phyloP scores from a whole-genome alignment of 1,140 invertebrate genomes.

The Drosophila repleta region DNA sequence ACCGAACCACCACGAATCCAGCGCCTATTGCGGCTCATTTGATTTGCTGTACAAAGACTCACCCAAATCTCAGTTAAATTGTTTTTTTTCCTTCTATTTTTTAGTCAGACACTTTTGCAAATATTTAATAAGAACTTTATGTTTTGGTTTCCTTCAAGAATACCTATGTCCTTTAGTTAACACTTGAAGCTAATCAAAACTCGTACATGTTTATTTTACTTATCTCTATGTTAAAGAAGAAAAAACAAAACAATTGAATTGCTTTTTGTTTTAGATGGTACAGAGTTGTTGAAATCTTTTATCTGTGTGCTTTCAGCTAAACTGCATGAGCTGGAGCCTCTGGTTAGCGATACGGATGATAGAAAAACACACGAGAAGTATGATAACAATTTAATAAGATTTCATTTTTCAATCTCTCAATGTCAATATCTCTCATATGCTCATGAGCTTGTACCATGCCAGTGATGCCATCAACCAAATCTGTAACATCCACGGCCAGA shows the following conservation, averaged over 20 bases:
- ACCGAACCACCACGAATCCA: conserved; percentile 43
- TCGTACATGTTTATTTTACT: conserved; percentile 47
- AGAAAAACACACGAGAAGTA: conserved; percentile 83
- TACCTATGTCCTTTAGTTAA: conserved; percentile 58
- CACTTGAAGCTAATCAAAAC: conserved; percentile 51
- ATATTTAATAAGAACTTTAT: conserved; percentile 26
- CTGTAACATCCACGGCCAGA: conserved; percentile 1
- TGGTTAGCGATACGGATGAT: conserved; percentile 89
- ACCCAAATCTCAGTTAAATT: conserved; percentile 26
- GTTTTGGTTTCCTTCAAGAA: conserved; percentile 37
- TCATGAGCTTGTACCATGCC: conserved; percentile 59
- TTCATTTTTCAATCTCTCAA: conserved; percentile 28
- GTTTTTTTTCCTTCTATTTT: conserved; percentile 3
- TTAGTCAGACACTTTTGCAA: conserved; percentile 73
- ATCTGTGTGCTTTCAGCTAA: conserved; percentile 83
- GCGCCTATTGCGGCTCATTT: conserved; percentile 67
- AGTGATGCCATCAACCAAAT: conserved; percentile 21
- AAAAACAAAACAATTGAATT: conserved; percentile 41
- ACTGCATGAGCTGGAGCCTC: conserved; percentile 89
- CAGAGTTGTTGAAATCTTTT: conserved; percentile 65
- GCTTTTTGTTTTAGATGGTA: conserved; percentile 27
- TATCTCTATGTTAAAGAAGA: conserved; percentile 59
- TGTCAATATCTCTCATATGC: conserved; percentile 27
- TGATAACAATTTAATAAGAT: conserved; percentile 55
- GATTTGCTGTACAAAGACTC: conserved; percentile 73